phyloP scores from a whole-genome alignment of 2,797 vertebrate genomes.

The Crocidura indochinensis region DNA sequence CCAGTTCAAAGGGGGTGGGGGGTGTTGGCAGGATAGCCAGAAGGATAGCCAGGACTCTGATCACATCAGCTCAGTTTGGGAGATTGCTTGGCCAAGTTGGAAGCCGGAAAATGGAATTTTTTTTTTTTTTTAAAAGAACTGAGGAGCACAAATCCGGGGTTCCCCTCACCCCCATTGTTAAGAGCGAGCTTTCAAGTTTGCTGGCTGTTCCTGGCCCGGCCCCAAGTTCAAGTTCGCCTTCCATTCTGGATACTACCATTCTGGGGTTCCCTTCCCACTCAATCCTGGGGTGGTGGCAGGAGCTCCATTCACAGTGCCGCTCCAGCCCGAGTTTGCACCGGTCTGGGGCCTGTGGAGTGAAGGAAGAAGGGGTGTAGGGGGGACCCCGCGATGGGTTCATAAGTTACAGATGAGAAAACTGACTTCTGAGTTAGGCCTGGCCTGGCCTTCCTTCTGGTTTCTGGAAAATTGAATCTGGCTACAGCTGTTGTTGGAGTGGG shows the following conservation, averaged over 20 bases:
- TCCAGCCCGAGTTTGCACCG: no score
- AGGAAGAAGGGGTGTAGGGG: not conserved
- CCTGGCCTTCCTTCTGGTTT: not conserved
- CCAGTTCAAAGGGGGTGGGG: no score
- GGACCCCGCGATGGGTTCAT: not conserved
- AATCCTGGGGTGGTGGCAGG: no score
- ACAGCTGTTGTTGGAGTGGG: no score
- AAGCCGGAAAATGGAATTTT: conserved; percentile 44
- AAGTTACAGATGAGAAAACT: conserved; percentile 72
- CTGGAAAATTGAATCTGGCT: no score
- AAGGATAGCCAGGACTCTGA: no score
- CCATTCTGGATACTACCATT: not conserved
- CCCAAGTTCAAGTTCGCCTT: conserved; percentile 75
- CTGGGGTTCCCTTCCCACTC: not conserved
- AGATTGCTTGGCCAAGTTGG: conserved; percentile 50
- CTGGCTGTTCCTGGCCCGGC: conserved; percentile 4
- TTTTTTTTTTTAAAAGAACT: no score
- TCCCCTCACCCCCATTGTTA: conserved; percentile 75
- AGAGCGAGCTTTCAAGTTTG: conserved; percentile 61
- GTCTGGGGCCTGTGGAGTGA: no score
- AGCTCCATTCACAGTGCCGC: no score
- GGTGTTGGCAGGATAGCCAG: no score
- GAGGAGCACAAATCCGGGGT: no score
- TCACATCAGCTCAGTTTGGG: no score
- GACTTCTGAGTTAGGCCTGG: conserved; percentile 44